Base-by-base conservation (phyloP, 2,113 vertebrate genomes). In the Sceloporus tristichus region DNA sequence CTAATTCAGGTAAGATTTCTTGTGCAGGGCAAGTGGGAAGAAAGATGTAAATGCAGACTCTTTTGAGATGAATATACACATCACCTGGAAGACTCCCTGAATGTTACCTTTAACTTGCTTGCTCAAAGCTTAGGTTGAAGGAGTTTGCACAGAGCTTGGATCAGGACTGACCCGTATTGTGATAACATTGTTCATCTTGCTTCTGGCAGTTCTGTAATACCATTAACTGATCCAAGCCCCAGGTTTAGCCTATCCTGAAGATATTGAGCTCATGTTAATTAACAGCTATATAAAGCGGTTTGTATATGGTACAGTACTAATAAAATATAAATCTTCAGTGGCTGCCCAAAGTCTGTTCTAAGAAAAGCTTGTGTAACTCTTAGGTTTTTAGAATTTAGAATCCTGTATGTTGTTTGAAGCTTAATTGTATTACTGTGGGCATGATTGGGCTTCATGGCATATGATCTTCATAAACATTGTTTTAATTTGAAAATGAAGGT, bases 1-100 rank as follows among this genome's bases (percentile, higher is more conserved):
- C 93, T 98, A 73, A 91, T 95, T 84, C 97, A 98, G 98, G 98
- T 99, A 91, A 97, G 97, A 89, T 29, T 25, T 21, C 1, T 5
- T 59, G 2, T 25, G 23, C 4, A 29, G 11, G 68, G n/a, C n/a
- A 59, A 59, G 9, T 16, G 56, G 16, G 23, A 23, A 3, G 1
- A 76, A 25, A 62, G 1, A 2, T 70, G 23, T 70, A 87, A 42
- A 27, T 5, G 9, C 54, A 56, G 27, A 65, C 23, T 9, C 76
- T 77, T 68, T 83, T 77, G 73, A 54, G 68, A 38, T 68, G 40
- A n/a, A 29, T 70, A 53, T 14, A 77, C 11, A 65, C 53, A 3
- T 62, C n/a, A 29, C 68, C 27, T 9, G 9, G 68, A 68, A 7
- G n/a, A 14, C 2, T 9, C 59, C 9, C 13, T 54, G 68, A 84